Evolutionary conservation across 2,113 vertebrate species (phyloP).

Genomic region (Nothobranchius furzeri): DNA sequence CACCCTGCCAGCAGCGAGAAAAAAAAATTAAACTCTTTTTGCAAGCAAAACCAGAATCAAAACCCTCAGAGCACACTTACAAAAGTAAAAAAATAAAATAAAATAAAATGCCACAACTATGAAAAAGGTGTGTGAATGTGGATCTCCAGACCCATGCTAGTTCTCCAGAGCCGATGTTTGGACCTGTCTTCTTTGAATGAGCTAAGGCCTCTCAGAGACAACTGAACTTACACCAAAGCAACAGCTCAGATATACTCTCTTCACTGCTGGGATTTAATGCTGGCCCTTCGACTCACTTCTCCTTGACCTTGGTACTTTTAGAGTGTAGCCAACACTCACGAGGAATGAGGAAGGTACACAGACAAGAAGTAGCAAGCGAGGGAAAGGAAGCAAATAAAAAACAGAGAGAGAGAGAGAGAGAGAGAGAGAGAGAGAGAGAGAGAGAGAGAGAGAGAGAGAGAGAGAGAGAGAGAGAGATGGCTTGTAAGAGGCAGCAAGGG

Average conservation of each 20-base stretch:
- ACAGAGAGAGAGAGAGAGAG: constrained; percentile 11
- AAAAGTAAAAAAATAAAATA: constrained; percentile 1
- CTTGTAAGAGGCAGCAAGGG: constrained; percentile 23
- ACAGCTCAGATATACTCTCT: constrained; percentile 8
- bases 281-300: constrained; percentile 41
- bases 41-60: constrained; percentile 13
- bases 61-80: constrained; percentile 20
- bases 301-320: constrained; percentile 42
- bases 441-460: constrained; percentile 14
- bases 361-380: constrained; percentile 11
- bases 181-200: constrained; percentile 6
- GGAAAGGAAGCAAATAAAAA: constrained; percentile 12
- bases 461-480: constrained; percentile 10
- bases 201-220: constrained; percentile 18
- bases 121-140: constrained; percentile 10
- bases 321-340: background rate
- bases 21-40: constrained; percentile 15
- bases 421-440: constrained; percentile 12
- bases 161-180: background rate
- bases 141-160: constrained; percentile 7
- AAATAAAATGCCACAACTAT: too few species aligned
- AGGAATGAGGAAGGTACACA: constrained; percentile 15
- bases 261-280: constrained; percentile 46
- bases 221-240: constrained; percentile 20
- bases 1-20: background rate